Percentiles rank a stretch among this genome's conserved stretches.
These are phyloP conservation scores for Neopipo cinnamomea DNA, from an alignment of 2,113 vertebrate species.

Conservation along the genomic window DNA sequence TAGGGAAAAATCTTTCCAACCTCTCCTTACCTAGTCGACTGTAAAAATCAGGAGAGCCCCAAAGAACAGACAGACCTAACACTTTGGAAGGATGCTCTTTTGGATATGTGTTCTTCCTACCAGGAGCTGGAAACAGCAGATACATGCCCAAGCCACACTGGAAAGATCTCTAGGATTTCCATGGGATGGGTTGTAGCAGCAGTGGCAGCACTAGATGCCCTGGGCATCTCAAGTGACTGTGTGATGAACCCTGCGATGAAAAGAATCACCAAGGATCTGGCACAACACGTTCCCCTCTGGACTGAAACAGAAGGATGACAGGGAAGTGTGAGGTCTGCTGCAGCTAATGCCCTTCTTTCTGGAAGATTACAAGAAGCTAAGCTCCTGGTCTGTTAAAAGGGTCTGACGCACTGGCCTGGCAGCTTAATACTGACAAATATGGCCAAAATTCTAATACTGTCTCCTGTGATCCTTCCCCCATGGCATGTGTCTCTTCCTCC, in stretches of 20 bases:
- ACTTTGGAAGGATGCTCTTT: not conserved
- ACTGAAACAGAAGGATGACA: not conserved
- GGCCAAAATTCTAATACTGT: constrained; percentile 67
- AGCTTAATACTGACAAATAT: constrained; percentile 73
- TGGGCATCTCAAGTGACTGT: not conserved
- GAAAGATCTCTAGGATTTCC: not conserved
- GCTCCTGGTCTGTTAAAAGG: not conserved
- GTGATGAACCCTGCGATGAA: not conserved
- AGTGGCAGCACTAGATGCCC: not conserved
- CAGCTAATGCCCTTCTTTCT: constrained; percentile 31
- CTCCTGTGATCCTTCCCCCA: not conserved
- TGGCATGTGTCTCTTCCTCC: not conserved
- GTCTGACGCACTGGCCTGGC: not conserved
- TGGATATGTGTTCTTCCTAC: not conserved
- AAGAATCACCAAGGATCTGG: not conserved
- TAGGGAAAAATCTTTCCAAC: not conserved
- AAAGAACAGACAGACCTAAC: not conserved
- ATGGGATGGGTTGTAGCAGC: constrained; percentile 17
- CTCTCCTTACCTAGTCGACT: not conserved
- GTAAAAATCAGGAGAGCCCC: not conserved
- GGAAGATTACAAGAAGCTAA: constrained; percentile 26
- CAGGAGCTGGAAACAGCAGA: not conserved
- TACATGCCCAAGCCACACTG: not conserved
- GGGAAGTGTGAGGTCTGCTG: not conserved
- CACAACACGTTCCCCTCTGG: not conserved